phyloP scores from a whole-genome alignment of 2,888 invertebrate species.

The Camponotus fellah region DNA sequence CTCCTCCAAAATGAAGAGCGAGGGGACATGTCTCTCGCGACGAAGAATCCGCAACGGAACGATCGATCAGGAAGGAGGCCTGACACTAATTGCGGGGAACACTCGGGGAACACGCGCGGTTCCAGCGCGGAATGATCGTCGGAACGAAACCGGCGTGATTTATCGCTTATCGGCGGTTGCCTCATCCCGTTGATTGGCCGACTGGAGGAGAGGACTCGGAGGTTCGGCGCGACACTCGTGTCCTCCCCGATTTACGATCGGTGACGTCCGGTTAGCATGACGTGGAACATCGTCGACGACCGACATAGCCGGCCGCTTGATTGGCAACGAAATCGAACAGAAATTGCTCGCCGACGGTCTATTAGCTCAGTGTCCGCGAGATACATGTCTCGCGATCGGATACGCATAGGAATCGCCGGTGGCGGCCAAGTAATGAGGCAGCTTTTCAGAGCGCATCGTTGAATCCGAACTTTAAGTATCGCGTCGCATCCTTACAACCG shows the following conservation, averaged over 20 bases:
- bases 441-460: slow-evolving; percentile 26
- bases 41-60: slow-evolving; percentile 75
- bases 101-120: slow-evolving; percentile 79
- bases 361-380: slow-evolving; percentile 65
- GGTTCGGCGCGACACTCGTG: slow-evolving; percentile 74
- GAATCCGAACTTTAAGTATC: slow-evolving; percentile 37
- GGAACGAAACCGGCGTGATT: slow-evolving; percentile 79
- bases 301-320: slow-evolving; percentile 56
- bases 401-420: slow-evolving; percentile 34
- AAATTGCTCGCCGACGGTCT: slow-evolving; percentile 69
- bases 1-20: slow-evolving; percentile 49
- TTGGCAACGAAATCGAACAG: slow-evolving; percentile 73
- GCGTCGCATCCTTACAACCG: slow-evolving; percentile 22
- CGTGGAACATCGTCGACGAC: slow-evolving; percentile 58
- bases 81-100: slow-evolving; percentile 83
- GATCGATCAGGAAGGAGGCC: slow-evolving; percentile 81
- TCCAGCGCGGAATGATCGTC: slow-evolving; percentile 72
- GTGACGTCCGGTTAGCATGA: slow-evolving; percentile 56
- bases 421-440: slow-evolving; percentile 44
- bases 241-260: slow-evolving; percentile 76
- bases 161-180: slow-evolving; percentile 79
- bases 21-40: slow-evolving; percentile 68
- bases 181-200: slow-evolving; percentile 79
- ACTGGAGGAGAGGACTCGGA: slow-evolving; percentile 67
- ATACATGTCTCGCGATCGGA: slow-evolving; percentile 44